Base-by-base conservation (phyloP, 2,797 vertebrate species). In the Triplophysa bombifrons region DNA sequence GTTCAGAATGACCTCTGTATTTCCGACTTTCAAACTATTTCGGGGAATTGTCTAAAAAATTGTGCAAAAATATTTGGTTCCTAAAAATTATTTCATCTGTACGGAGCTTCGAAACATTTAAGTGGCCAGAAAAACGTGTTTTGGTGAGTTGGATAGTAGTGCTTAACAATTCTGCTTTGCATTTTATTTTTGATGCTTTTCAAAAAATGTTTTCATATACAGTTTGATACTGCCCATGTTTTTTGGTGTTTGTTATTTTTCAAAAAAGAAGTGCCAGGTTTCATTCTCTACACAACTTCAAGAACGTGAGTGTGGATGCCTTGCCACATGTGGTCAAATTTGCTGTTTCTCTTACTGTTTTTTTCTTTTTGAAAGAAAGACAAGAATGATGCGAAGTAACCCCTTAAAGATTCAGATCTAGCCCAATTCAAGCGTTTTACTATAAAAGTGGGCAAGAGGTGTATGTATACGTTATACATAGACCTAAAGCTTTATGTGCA, bases 401-500 rank as follows among this genome's bases (percentile, higher is more conserved):
- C 80, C 67, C 44, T 72, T 81, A 71, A 56, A 82, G 67, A 82
- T 74, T 84, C 75, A 30, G 85, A 87, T 89, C 56, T 53, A 68
- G 72, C 87, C 86, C 88, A 87, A 90, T 87, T 69, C 87, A 84
- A 87, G 85, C 88, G 89, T 89, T 90, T 93, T 88, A 85, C 87
- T 88, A 90, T 90, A 60, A 86, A 50, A 87, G 87, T 91, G 90
- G 89, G 85, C 74, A 84, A 87, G 63, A 83, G 89, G 83, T 77
- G 80, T 87, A 86, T 83, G 71, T 90, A 86, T 87, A 85, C 87
- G 86, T 88, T 92, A 85, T 90, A 88, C 91, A 92, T 91, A 89
- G 68, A 75, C 41, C 66, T 88, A 91, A 87, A 90, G 90, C 91
- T 93, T 89, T 91, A 88, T 87, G 89, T 93, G 89, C 91, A 89